These are phyloP conservation scores for Fulmarus glacialis DNA, from an alignment of 2,113 vertebrate genomes.

Conservation along the genomic window DNA sequence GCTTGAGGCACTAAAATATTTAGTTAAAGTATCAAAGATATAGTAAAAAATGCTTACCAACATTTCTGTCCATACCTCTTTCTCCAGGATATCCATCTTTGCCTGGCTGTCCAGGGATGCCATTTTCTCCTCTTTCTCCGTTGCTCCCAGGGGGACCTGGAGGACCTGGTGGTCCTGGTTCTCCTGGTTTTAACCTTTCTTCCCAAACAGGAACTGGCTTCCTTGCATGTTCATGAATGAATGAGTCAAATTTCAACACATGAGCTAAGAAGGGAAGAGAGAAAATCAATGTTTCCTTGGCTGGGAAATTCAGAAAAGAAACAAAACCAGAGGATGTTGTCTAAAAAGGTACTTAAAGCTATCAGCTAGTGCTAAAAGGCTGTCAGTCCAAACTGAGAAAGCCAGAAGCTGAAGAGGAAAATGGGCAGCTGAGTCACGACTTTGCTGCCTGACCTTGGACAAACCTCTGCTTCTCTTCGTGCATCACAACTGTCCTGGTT, in stretches of 20 bases:
- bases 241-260: constrained; percentile 85
- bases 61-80: constrained; percentile 72
- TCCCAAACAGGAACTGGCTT: constrained; percentile 86
- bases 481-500: neutral
- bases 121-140: constrained; percentile 77
- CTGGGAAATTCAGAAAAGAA: neutral
- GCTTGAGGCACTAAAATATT: neutral
- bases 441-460: neutral
- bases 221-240: constrained; percentile 80
- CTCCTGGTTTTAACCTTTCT: constrained; percentile 78
- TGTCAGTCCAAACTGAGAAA: neutral
- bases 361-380: neutral
- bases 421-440: neutral
- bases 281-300: neutral
- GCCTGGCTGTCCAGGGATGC: constrained; percentile 71
- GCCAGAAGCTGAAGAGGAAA: neutral
- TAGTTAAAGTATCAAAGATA: neutral
- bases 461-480: neutral
- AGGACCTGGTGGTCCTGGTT: constrained; percentile 81
- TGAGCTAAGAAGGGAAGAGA: constrained; percentile 78
- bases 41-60: neutral
- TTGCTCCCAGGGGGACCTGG: constrained; percentile 73
- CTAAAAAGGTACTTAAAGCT: neutral
- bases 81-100: constrained; percentile 81
- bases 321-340: neutral